Evolutionary conservation across 1,140 invertebrate genomes (phyloP), one percentile per base, ranked within the genome.

Genomic region (Saccostrea echinata): DNA sequence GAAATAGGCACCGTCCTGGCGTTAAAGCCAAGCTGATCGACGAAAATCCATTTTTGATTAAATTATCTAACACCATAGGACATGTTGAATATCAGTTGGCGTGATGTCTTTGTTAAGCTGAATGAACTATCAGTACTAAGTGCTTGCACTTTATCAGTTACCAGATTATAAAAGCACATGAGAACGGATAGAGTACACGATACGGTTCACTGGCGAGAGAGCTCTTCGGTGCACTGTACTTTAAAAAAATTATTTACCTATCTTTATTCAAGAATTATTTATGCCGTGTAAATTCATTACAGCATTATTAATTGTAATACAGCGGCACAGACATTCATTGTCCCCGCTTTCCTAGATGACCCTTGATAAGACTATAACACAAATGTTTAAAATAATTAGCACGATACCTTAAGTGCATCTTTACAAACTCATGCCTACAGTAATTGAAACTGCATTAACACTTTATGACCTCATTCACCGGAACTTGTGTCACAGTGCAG

Each of bases 211-310:
- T 16, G 27, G 30, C 30, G 11, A 18, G 12, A 27, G 68, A 27
- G 68, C 24, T 76, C 30, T 76, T 76, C 27, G 27, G 68, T 33
- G 68, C 68, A 6, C 68, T 33, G 68, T 27, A 76, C 57, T 64
- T 64, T 64, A n/a, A 43, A 43, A 43, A 64, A 76, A 24, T 68
- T 68, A 68, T 68, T 68, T 68, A 68, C 27, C 64, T 68, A 33
- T 76, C 16, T 30, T 27, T 30, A 76, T 76, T 30, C 68, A 76
- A 76, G 27, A 76, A 12, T 76, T 76, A 76, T 76, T 68, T 30
- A 76, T 76, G 68, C 68, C 27, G 13, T 76, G 27, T 76, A 30
- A 76, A 76, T 76, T 76, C 68, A 76, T 76, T 76, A 76, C 68
- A 76, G 24, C 24, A 33, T 27, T 76, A 33, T 76, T 76, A 76